A percentile compares a stretch with the other conserved stretches of the same genome.
phyloP scores from a whole-genome alignment of 2,888 invertebrate species.

The Malacosoma neustria region DNA sequence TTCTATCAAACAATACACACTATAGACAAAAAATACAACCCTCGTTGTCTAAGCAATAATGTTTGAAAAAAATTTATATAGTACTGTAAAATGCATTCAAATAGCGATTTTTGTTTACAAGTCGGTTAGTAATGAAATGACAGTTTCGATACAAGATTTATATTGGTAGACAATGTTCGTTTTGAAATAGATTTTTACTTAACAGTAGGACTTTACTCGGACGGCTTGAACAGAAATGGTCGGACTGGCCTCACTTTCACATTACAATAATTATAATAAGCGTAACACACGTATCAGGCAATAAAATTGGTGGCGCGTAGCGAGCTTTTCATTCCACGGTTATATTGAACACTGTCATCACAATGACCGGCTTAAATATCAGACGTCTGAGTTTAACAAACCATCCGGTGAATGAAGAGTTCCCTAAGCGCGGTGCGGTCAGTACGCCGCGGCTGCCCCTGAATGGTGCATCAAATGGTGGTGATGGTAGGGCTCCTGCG shows the following conservation, averaged over 20 bases:
- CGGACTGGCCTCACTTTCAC: constrained; percentile 37
- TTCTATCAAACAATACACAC: constrained; percentile 34
- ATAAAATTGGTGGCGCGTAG: constrained; percentile 47
- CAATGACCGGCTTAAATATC: not conserved
- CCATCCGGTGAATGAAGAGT: constrained; percentile 61
- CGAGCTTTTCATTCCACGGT: constrained; percentile 67
- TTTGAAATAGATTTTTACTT: constrained; percentile 30
- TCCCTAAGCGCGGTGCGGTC: constrained; percentile 76
- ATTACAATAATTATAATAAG: constrained; percentile 39
- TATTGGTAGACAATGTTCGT: constrained; percentile 29
- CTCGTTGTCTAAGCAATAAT: constrained; percentile 25
- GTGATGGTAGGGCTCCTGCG: constrained; percentile 67
- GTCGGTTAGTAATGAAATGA: constrained; percentile 34
- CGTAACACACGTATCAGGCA: constrained; percentile 43
- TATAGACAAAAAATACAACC: constrained; percentile 37
- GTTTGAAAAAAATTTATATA: constrained; percentile 50
- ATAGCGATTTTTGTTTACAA: constrained; percentile 42
- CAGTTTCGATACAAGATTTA: constrained; percentile 20
- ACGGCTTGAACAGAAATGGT: constrained; percentile 47
- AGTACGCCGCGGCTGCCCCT: constrained; percentile 85
- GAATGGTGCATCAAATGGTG: constrained; percentile 79
- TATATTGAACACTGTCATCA: not conserved
- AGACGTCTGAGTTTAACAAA: not conserved
- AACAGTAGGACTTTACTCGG: constrained; percentile 39
- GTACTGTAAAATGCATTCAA: constrained; percentile 38